Conservation (phyloP, 2,888 invertebrate species). For the Priapulus caudatus region DNA sequence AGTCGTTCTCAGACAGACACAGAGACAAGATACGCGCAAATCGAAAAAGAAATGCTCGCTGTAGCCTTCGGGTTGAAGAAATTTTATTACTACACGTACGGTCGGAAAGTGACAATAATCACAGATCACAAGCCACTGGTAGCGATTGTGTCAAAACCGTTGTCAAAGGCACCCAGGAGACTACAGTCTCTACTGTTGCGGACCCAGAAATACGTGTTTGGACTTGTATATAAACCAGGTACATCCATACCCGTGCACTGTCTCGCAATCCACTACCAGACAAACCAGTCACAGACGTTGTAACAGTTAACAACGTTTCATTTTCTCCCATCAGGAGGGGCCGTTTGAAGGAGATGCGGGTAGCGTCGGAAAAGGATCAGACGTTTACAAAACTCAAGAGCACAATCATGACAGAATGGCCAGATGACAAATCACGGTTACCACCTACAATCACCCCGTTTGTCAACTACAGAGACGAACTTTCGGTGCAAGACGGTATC, state of each 20-base stretch:
- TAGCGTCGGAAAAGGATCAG: background rate
- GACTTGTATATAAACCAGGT: background rate
- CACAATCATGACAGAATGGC: background rate
- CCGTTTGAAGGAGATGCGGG: background rate
- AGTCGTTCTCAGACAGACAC: background rate
- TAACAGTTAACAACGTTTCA: background rate
- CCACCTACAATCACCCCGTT: background rate
- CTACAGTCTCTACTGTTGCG: background rate
- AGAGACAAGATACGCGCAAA: background rate
- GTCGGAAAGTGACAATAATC: background rate
- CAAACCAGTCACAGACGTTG: background rate
- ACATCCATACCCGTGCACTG: background rate
- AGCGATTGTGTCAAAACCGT: background rate
- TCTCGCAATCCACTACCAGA: background rate
- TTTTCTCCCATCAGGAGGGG: background rate
- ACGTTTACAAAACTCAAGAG: background rate
- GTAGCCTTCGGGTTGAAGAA: background rate
- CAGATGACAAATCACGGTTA: background rate
- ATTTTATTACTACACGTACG: background rate
- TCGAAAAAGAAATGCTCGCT: background rate
- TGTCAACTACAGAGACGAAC: constrained; percentile 1
- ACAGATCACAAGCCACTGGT: background rate
- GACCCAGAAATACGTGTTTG: background rate
- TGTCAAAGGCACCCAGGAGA: background rate
- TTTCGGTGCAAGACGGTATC: background rate